These are phyloP conservation scores for Oedothorax gibbosus DNA, from an alignment of 1,140 invertebrate species.

Conservation along the genomic window DNA sequence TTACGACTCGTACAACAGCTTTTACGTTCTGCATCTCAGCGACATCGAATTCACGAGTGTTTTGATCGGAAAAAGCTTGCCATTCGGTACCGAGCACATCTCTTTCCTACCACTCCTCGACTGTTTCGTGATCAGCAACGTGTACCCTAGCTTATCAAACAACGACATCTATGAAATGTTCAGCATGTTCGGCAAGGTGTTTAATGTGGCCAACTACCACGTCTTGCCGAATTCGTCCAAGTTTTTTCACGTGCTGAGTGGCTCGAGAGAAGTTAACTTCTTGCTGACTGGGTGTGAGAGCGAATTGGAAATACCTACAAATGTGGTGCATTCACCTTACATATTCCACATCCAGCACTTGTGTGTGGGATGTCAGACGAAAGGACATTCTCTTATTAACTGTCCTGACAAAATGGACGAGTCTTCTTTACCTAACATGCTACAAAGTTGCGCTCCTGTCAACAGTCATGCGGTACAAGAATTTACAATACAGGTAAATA, in stretches of 20 bases:
- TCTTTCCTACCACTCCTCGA: conserved; percentile 8
- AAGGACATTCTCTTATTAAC: conserved; percentile 25
- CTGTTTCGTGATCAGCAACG: conserved; percentile 3
- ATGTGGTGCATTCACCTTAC: conserved; percentile 2
- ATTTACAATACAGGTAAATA: too few relatives aligned
- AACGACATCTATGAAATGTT: conserved; percentile 12
- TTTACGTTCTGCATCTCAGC: conserved; percentile 4
- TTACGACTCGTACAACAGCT: conserved; percentile 7
- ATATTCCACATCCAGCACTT: conserved; percentile 10
- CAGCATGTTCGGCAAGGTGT: conserved; percentile 13
- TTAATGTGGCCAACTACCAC: neutral
- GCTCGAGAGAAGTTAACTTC: conserved; percentile 28
- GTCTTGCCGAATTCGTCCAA: conserved; percentile 6
- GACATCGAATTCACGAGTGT: conserved; percentile 11
- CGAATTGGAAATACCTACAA: neutral
- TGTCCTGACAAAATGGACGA: conserved; percentile 22
- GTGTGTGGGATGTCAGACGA: conserved; percentile 25
- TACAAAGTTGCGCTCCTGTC: too few relatives aligned
- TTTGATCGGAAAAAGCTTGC: conserved; percentile 7
- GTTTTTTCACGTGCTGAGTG: conserved; percentile 24
- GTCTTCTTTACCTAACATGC: too few relatives aligned
- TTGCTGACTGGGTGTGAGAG: conserved; percentile 1
- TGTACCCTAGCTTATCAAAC: conserved; percentile 1
- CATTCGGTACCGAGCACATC: neutral
- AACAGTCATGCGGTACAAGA: too few relatives aligned